phyloP scores from a whole-genome alignment of 2,113 vertebrate genomes.

The Clarias magur region DNA sequence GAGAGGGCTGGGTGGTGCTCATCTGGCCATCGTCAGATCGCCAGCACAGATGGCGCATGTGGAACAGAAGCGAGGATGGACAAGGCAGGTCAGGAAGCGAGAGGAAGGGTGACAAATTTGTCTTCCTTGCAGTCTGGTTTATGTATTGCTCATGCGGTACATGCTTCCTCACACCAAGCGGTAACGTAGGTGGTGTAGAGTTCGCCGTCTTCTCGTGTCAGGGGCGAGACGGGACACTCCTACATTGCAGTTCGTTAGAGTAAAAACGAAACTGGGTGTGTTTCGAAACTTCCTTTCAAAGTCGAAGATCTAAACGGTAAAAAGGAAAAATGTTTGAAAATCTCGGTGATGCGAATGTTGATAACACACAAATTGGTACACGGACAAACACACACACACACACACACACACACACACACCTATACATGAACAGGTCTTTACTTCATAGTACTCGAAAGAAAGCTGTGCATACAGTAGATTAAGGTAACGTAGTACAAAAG shows the following conservation, averaged over 20 bases:
- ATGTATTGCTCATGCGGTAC: background rate
- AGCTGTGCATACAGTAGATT: background rate
- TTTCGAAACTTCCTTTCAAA: background rate
- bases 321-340: background rate
- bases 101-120: constrained; percentile 11
- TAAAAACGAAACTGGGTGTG: background rate
- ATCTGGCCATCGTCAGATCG: constrained; percentile 62
- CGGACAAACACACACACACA: constrained; percentile 17
- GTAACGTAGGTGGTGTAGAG: constrained; percentile 15
- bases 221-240: constrained; percentile 2
- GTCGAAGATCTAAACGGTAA: background rate
- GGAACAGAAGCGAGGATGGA: constrained; percentile 53
- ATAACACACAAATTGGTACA: background rate
- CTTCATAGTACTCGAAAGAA: background rate
- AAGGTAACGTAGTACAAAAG: background rate
- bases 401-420: constrained; percentile 6
- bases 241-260: background rate
- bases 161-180: background rate
- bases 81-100: constrained; percentile 10
- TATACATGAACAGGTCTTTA: background rate
- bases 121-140: background rate
- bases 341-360: background rate
- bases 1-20: constrained; percentile 60
- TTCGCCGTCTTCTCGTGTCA: constrained; percentile 21
- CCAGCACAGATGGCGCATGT: constrained; percentile 73